A percentile compares a stretch with the other conserved stretches of the same genome.
These are phyloP conservation scores for Archilochus colubris DNA, from an alignment of 2,113 vertebrate genomes.

Conservation along the genomic window DNA sequence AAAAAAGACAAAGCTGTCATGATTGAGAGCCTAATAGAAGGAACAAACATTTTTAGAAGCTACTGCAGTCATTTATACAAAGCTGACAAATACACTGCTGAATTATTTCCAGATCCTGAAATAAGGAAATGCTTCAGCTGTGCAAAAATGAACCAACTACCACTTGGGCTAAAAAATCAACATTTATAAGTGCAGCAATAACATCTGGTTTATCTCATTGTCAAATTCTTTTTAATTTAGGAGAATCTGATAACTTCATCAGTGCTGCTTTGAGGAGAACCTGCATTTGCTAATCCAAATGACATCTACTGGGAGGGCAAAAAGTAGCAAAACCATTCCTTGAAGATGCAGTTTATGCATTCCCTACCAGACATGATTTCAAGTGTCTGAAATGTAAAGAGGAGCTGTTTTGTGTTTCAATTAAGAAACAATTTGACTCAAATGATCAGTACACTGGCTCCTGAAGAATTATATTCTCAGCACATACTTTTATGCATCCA, in stretches of 20 bases:
- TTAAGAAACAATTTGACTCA: slow-evolving; percentile 13
- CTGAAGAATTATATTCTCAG: neutral
- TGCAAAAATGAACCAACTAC: neutral
- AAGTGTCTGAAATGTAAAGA: slow-evolving; percentile 22
- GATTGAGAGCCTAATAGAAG: neutral
- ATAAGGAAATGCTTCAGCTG: neutral
- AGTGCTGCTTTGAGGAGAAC: neutral
- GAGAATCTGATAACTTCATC: neutral
- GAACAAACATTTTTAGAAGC: neutral
- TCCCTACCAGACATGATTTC: neutral
- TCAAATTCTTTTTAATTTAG: neutral
- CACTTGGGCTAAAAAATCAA: neutral
- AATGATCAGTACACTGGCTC: neutral
- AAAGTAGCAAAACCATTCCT: neutral
- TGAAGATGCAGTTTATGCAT: neutral
- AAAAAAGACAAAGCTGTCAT: neutral
- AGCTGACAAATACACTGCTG: neutral
- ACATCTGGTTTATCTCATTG: neutral
- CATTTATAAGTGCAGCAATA: neutral
- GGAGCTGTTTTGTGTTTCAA: neutral
- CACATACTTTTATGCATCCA: neutral
- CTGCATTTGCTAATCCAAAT: neutral
- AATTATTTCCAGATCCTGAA: neutral
- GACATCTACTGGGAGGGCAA: neutral
- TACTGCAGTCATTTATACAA: neutral